Evolutionary conservation across 2,113 vertebrate species (phyloP), one percentile per base, ranked within the genome.

Genomic region (Microtus pennsylvanicus): DNA sequence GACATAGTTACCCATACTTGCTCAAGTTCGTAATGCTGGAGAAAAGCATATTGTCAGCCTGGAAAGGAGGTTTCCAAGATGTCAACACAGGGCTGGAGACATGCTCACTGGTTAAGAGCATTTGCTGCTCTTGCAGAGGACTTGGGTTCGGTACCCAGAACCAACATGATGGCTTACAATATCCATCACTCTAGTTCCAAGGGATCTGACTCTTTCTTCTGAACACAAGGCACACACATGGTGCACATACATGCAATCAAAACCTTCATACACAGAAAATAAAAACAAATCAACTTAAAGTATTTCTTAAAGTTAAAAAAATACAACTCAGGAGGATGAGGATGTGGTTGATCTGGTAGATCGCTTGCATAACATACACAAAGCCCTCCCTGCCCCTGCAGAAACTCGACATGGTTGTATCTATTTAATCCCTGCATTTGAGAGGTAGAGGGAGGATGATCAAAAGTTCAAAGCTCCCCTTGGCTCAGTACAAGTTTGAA

Each of bases 11-110:
- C 55, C 72, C 26, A 7, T 4, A 28, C 70, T 77, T 88, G 63
- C 17, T 80, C 67, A 26, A 28, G 52, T 35, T 97, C 90, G 74
- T 76, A 85, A 92, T 42, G 72, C 83, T 78, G 30, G 28, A 93
- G 91, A 94, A 87, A 45, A 58, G 67, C 58, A 58, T 24, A 70
- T 95, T 95, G 91, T 96, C 30, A 4, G 52, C 50, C 89, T 94
- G 92, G 89, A 87, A 65, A 45, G 10, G 26, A 65, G n/a, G 38
- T 28, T 42, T 42, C 28, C 63, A 42, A 85, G 81, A 65, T 30
- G 58, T 45, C 38, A 45, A 28, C 26, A 11, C 26, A 89, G 81
- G 81, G 13, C n/a, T 45, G 58, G 81, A 42, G 81, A 30, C 22
- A 28, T 10, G 26, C 13, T 17, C 13, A 8, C 8, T 17, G 55